Conservation (phyloP, 2,888 invertebrate genomes). For the Cremastinae sp. region DNA sequence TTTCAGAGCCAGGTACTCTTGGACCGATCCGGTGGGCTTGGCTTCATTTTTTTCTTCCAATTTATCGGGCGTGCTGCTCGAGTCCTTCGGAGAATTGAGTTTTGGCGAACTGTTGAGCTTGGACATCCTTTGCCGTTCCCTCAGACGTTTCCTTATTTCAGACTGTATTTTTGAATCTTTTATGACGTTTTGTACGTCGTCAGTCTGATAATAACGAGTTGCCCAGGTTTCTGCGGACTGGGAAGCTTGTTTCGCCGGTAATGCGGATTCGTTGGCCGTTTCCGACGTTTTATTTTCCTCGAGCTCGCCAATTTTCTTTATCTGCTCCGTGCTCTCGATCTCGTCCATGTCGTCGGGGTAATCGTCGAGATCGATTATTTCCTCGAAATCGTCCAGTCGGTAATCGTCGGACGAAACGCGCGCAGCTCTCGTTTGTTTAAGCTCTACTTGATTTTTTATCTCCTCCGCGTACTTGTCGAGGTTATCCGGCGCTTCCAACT, state of each 20-base stretch:
- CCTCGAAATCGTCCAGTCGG: constrained; percentile 72
- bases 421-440: constrained; percentile 10
- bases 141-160: constrained; percentile 77
- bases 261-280: constrained; percentile 13
- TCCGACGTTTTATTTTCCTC: constrained; percentile 19
- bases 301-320: constrained; percentile 22
- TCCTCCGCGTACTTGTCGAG: background rate
- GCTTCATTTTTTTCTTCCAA: constrained; percentile 50
- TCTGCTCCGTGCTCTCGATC: constrained; percentile 66
- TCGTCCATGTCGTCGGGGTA: constrained; percentile 78
- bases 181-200: constrained; percentile 78
- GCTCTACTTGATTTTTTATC: constrained; percentile 38
- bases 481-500: constrained; percentile 32
- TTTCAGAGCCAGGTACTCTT: constrained; percentile 78
- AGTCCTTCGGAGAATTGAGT: constrained; percentile 67
- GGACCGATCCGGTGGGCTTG: constrained; percentile 76
- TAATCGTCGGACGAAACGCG: constrained; percentile 64
- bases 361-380: constrained; percentile 78
- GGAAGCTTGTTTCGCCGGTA: constrained; percentile 31
- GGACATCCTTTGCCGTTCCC: constrained; percentile 76
- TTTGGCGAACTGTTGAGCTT: constrained; percentile 74
- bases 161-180: constrained; percentile 79
- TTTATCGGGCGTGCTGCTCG: constrained; percentile 36
- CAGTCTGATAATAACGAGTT: constrained; percentile 78
- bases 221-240: constrained; percentile 78